Base-by-base conservation (phyloP, 2,113 vertebrate genomes). In the Varanus komodoensis region DNA sequence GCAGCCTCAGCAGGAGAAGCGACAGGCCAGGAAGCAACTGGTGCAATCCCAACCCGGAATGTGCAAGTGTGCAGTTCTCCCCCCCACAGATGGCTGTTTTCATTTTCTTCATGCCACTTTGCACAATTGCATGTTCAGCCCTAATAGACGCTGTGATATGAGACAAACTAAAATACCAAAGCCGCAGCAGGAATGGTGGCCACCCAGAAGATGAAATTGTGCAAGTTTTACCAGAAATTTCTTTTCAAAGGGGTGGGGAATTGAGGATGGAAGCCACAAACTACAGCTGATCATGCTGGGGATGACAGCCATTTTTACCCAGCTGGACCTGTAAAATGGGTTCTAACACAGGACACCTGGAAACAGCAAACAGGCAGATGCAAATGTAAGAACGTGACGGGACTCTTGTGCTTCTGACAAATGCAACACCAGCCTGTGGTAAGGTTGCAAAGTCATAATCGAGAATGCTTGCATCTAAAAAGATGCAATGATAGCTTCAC, bases 21-120 rank as follows among this genome's bases (percentile, higher is more conserved):
- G 54, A 54, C 29, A 44, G 38, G 57, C 67, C 57, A 85, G 82
- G 89, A 86, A 90, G 48, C 27, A 90, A 69, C 12, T 52, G 74
- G 34, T 69, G 64, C 50, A 85, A 80, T 69, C 74, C 32, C 71
- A 25, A 68, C 73, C 73, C 19, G 9, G 82, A 80, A 84, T 85
- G 82, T 44, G 75, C 48, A 85, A 85, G 48, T 78, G 29, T 84
- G 88, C 73, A 54, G 38, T 44, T 69, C 74, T 80, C 61, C 15
- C 15, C 67, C 25, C 34, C n/a, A 32, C 14, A 29, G 9, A 29
- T 14, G 44, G 73, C 32, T 32, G 27, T 79, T 44, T 90, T 68
- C 89, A 84, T 77, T 84, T 77, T 69, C 86, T 69, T 68, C 61
- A 52, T 80, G 61, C 38, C 12, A 61, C 15, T 83, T 90, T 80